Percentiles rank a stretch among this genome's conserved stretches.
These are phyloP conservation scores for Microplitis deprimator DNA, from an alignment of 2,888 invertebrate genomes.

Conservation along the genomic window DNA sequence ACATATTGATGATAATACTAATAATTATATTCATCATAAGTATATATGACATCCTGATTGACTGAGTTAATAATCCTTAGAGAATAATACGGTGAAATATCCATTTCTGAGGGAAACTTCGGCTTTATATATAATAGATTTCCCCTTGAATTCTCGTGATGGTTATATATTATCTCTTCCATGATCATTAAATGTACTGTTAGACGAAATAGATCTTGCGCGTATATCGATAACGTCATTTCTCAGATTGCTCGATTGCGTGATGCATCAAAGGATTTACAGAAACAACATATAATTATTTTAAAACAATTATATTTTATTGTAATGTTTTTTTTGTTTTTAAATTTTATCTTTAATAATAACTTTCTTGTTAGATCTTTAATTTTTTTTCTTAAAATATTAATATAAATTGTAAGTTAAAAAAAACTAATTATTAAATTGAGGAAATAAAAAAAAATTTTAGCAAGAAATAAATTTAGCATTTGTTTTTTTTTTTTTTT, in stretches of 20 bases:
- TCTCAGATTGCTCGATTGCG: neutral
- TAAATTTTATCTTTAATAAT: neutral
- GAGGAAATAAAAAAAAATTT: neutral
- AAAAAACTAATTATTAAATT: neutral
- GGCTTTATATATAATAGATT: conserved; percentile 6
- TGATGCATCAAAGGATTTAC: neutral
- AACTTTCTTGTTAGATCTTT: neutral
- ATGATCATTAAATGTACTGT: neutral
- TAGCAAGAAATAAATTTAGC: too few species aligned
- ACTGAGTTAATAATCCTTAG: conserved; percentile 4
- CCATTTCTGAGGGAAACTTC: conserved; percentile 4
- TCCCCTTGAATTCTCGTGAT: neutral
- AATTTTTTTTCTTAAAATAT: neutral
- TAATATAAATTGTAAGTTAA: neutral
- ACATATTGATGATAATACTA: neutral
- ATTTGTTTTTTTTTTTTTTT: neutral
- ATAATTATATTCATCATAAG: neutral
- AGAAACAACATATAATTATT: neutral
- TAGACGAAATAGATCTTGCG: neutral
- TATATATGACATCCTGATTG: neutral
- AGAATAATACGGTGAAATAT: neutral
- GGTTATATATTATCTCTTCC: conserved; percentile 2
- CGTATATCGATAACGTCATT: neutral
- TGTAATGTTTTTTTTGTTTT: neutral
- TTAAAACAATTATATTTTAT: neutral